A percentile compares a stretch with the other conserved stretches of the same genome.
Evolutionary conservation across 2,888 invertebrate genomes (phyloP).

Genomic region (Drosophila colorata): DNA sequence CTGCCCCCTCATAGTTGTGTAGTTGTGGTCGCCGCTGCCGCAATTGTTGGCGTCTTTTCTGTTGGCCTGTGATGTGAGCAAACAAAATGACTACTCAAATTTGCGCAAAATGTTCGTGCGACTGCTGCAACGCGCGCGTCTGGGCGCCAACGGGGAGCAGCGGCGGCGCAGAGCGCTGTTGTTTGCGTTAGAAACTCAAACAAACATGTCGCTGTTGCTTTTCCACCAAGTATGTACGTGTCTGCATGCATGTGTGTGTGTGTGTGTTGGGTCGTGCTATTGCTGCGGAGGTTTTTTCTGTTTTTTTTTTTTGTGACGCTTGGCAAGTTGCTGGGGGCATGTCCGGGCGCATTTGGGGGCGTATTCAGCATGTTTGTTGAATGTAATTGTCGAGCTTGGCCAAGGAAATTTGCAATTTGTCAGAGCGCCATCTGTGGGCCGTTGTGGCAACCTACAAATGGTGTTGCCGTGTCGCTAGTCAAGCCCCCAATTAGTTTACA

Average conservation of each 20-base stretch:
- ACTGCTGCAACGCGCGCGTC: slow-evolving; percentile 58
- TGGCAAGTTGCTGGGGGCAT: slow-evolving; percentile 56
- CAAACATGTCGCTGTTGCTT: slow-evolving; percentile 64
- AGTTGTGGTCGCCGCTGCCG: slow-evolving; percentile 23
- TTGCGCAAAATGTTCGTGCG: slow-evolving; percentile 76
- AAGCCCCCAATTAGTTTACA: slow-evolving; percentile 41
- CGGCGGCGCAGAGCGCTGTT: slow-evolving; percentile 25
- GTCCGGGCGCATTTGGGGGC: slow-evolving; percentile 66
- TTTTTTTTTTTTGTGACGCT: slow-evolving; percentile 43
- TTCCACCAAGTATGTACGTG: slow-evolving; percentile 22
- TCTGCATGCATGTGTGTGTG: background rate
- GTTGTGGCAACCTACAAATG: slow-evolving; percentile 28
- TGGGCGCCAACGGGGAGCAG: slow-evolving; percentile 6
- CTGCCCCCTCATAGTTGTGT: slow-evolving; percentile 43
- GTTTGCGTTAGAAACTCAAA: slow-evolving; percentile 76
- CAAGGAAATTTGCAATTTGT: slow-evolving; percentile 55
- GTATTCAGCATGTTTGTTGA: slow-evolving; percentile 61
- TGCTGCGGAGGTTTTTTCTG: slow-evolving; percentile 15
- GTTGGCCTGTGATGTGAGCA: slow-evolving; percentile 84
- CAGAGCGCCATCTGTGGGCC: slow-evolving; percentile 62
- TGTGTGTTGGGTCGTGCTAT: slow-evolving; percentile 1
- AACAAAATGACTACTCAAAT: slow-evolving; percentile 84
- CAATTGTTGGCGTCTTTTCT: slow-evolving; percentile 68
- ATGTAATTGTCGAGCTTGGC: slow-evolving; percentile 63
- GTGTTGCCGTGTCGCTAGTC: slow-evolving; percentile 23